Base-by-base conservation (phyloP, 2,797 vertebrate species). In the Pseudomugil tenellus region DNA sequence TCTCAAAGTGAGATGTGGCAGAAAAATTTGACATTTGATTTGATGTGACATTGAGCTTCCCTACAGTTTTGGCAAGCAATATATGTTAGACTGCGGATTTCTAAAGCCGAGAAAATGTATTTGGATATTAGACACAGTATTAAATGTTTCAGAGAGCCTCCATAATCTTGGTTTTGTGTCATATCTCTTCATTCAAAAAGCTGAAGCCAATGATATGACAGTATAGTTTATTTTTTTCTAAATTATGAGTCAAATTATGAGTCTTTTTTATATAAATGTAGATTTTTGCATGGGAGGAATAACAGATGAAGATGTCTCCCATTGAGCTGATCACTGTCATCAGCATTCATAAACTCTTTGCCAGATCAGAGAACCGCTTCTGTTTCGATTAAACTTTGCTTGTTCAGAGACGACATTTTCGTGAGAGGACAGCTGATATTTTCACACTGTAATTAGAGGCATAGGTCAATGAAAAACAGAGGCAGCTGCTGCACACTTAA, bases 331-430 rank as follows among this genome's bases (percentile, higher is more conserved):
- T 69, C 72, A 62, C 16, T 61, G 58, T 41, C 60, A 83, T 79
- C 84, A 80, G 78, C 69, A 85, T 90, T 84, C 79, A 71, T 74
- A 83, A 84, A 82, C 83, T 74, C 60, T 34, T 64, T 68, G 74
- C 74, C 79, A 67, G 77, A 87, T 79, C 75, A 76, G 46, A 21
- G 41, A 62, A 67, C 54, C 76, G 76, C 67, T 86, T 84, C 82
- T 79, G 79, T 84, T 91, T 87, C 84, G 67, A 89, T 93, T 92
- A 89, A 91, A 91, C 86, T 89, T 89, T 88, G 79, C 74, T 86
- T 69, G 80, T 69, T 63, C 31, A 3, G 14, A 32, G 63, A 87
- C 72, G 72, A 89, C 87, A 90, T 91, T 90, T 90, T 85, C 76
- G 72, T 74, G 73, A 90, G 72, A 83, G 71, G 83, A 85, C 76